These are phyloP conservation scores for Schlechtendalia chinensis DNA, from an alignment of 1,140 invertebrate species.

Conservation along the genomic window DNA sequence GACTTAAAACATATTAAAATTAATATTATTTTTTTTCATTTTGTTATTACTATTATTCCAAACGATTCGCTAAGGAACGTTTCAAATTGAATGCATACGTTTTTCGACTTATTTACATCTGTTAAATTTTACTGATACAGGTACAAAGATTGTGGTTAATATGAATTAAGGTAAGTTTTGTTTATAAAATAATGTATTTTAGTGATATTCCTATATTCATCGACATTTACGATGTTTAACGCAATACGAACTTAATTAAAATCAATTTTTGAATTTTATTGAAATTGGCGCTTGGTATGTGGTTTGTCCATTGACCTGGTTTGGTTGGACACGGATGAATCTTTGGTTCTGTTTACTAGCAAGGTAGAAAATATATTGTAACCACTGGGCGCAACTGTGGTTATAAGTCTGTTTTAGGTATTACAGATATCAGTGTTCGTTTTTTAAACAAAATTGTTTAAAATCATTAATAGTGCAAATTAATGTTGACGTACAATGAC, in stretches of 20 bases:
- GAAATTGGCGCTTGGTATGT: slow-evolving; percentile 38
- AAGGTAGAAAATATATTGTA: slow-evolving; percentile 32
- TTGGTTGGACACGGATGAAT: slow-evolving; percentile 35
- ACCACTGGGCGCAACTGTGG: slow-evolving; percentile 34
- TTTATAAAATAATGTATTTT: background rate
- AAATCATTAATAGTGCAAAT: no score
- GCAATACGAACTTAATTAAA: background rate
- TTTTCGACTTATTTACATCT: background rate
- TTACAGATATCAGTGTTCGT: slow-evolving; percentile 17
- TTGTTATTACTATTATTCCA: no score
- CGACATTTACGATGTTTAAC: background rate
- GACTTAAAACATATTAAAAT: no score
- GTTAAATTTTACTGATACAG: background rate
- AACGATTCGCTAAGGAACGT: background rate
- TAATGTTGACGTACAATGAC: no score
- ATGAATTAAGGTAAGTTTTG: slow-evolving; percentile 2
- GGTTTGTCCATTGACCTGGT: slow-evolving; percentile 47
- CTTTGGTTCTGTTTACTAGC: slow-evolving; percentile 46
- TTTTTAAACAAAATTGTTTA: no score
- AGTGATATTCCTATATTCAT: background rate
- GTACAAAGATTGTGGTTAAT: slow-evolving; percentile 5
- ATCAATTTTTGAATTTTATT: slow-evolving; percentile 28
- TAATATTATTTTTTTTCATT: background rate
- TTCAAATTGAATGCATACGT: background rate
- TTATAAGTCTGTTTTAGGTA: background rate